Percentiles rank a stretch among this genome's conserved stretches.
phyloP scores from a whole-genome alignment of 2,888 invertebrate genomes.

The Cerceris rybyensis region DNA sequence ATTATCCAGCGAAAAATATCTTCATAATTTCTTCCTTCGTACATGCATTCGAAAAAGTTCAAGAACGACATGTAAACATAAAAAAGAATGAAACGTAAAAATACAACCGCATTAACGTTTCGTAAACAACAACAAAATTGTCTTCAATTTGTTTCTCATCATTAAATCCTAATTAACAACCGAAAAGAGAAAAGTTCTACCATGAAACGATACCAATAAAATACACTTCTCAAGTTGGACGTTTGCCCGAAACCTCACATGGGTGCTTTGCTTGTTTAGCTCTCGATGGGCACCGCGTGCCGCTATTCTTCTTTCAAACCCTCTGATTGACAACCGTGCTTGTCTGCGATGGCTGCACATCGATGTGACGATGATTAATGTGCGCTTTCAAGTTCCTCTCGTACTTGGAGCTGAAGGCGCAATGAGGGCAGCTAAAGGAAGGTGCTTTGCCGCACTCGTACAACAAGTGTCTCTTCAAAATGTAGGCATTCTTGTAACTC shows the following conservation, averaged over 20 bases:
- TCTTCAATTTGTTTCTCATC: background rate
- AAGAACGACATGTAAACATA: background rate
- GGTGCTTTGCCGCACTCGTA: slow-evolving; percentile 83
- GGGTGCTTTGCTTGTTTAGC: background rate
- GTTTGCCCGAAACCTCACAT: background rate
- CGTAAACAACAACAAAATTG: background rate
- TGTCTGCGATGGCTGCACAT: slow-evolving; percentile 47
- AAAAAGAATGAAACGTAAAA: background rate
- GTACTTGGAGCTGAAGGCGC: slow-evolving; percentile 81
- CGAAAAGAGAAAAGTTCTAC: background rate
- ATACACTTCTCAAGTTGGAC: background rate
- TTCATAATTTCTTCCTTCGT: too few species aligned
- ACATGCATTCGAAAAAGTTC: background rate
- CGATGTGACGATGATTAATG: slow-evolving; percentile 79
- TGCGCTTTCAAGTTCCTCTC: slow-evolving; percentile 81
- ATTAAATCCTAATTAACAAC: background rate
- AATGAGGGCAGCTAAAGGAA: slow-evolving; percentile 81
- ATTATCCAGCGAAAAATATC: too few species aligned
- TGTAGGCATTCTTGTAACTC: slow-evolving; percentile 86
- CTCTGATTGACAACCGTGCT: slow-evolving; percentile 69
- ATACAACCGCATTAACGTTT: too few species aligned
- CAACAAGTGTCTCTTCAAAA: slow-evolving; percentile 84
- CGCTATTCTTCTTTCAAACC: slow-evolving; percentile 61
- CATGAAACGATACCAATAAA: background rate
- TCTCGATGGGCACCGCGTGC: background rate